Base-by-base conservation (phyloP, 2,888 invertebrate genomes). In the Phaonia tiefii region DNA sequence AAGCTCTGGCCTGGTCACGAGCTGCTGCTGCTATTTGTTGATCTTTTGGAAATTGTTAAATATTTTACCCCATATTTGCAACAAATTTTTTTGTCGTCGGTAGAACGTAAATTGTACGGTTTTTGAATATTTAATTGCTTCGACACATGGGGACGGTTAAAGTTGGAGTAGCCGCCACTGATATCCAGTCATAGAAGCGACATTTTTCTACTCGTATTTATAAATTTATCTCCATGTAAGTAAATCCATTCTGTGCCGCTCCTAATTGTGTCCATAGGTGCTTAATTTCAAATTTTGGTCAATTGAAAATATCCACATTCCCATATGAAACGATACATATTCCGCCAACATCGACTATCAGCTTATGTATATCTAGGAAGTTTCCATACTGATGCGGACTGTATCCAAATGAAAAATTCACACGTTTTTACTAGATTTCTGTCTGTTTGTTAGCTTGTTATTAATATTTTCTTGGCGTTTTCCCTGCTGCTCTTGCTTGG, bases 81-180 rank as follows among this genome's bases (percentile, higher is more conserved):
- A 70, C 83, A 44, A 79, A 84, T 85, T 85, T 86, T 84, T 85
- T 86, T 85, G 83, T 85, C 85, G 86, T 85, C 84, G 85, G 85
- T 85, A 85, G 85, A 86, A 81, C 85, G 84, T 86, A 82, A 86
- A 84, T 86, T 85, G 85, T 85, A 81, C 81, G 75, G 56, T 81
- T 81, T 69, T 51, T 78, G 81, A 78, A 81, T 81, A 78, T 78
- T 65, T 75, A 81, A 81, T 81, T 78, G 63, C 63, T 42, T 5
- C 4, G 8, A 31, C 31, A 63, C 63, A 2, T 39, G n/a, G 63
- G 78, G 75, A 54, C 60, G 31, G 3, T 31, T 8, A n/a, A n/a
- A 8, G 31, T 31, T 31, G 31, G 8, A 31, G 31, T 31, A 56
- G 15, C 71, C 51, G 54, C 17, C 26, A 75, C 58, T 67, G 31